Conservation (phyloP, 2,888 invertebrate genomes). For the Apeira syringaria region DNA sequence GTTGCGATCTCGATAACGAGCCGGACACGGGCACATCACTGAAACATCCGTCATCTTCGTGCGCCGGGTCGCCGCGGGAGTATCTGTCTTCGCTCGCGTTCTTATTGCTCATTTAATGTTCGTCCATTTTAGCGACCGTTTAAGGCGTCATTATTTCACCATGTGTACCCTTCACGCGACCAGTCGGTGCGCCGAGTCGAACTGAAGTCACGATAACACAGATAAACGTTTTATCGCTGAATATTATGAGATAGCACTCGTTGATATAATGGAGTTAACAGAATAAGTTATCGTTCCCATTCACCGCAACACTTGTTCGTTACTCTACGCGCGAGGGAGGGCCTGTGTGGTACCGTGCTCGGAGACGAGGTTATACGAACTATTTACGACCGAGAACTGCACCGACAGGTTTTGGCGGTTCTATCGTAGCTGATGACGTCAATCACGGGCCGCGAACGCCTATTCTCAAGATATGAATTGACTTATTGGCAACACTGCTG, state of each 20-base stretch:
- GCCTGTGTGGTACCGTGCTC: conserved; percentile 40
- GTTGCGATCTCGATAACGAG: conserved; percentile 64
- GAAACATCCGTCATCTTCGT: conserved; percentile 68
- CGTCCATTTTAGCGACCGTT: conserved; percentile 43
- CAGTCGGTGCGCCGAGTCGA: conserved; percentile 41
- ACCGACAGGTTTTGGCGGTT: conserved; percentile 66
- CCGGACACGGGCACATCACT: conserved; percentile 65
- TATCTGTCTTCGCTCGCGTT: conserved; percentile 24
- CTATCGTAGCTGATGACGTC: conserved; percentile 65
- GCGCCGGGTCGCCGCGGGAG: conserved; percentile 35
- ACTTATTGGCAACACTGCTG: conserved; percentile 29
- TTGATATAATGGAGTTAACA: conserved; percentile 44
- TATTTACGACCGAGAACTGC: conserved; percentile 71
- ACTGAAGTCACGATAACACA: conserved; percentile 51
- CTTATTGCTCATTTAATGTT: conserved; percentile 33
- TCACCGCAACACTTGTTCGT: conserved; percentile 38
- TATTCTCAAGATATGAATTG: conserved; percentile 41
- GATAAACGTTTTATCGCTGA: conserved; percentile 57
- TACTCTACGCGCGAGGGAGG: conserved; percentile 41
- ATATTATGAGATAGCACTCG: conserved; percentile 54
- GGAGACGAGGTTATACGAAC: conserved; percentile 57
- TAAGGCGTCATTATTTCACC: conserved; percentile 33
- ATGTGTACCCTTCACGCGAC: conserved; percentile 46
- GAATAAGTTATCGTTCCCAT: conserved; percentile 24
- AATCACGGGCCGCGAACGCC: conserved; percentile 50